Conservation (phyloP, 1,140 invertebrate species). For the Drosophila punjabiensis region DNA sequence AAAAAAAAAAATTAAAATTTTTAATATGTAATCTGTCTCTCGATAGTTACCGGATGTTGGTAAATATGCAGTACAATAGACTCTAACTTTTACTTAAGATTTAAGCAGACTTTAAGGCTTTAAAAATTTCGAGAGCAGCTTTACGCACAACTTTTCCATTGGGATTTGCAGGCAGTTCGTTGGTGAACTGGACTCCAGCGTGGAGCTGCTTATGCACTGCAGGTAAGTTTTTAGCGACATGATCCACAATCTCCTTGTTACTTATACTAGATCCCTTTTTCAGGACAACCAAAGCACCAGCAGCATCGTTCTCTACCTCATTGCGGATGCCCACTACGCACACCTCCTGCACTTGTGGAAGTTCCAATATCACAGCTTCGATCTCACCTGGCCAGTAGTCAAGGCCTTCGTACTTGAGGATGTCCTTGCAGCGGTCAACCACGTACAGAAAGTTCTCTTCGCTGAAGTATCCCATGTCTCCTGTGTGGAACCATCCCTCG, state of each 20-base stretch:
- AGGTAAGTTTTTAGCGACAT: constrained; percentile 62
- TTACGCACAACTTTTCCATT: constrained; percentile 88
- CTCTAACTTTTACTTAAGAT: too few species aligned
- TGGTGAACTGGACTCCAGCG: constrained; percentile 71
- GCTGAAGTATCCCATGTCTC: constrained; percentile 90
- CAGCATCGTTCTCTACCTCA: constrained; percentile 47
- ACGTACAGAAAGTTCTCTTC: constrained; percentile 89
- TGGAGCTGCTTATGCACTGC: constrained; percentile 86
- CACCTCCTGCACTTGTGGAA: constrained; percentile 53
- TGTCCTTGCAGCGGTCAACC: constrained; percentile 90
- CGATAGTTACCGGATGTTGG: too few species aligned
- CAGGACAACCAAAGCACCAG: constrained; percentile 59
- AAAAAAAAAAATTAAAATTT: too few species aligned
- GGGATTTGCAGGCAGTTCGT: constrained; percentile 87
- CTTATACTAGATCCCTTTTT: constrained; percentile 14
- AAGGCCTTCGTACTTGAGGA: constrained; percentile 89
- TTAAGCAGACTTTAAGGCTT: neutral
- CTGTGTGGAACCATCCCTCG: constrained; percentile 90
- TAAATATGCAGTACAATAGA: too few species aligned
- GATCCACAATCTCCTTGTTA: constrained; percentile 33
- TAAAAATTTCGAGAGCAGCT: constrained; percentile 70
- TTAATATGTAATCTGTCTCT: too few species aligned
- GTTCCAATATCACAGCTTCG: constrained; percentile 45
- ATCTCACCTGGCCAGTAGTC: constrained; percentile 77
- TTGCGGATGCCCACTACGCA: constrained; percentile 67